Evolutionary conservation across 2,113 vertebrate species (phyloP).

Genomic region (Channa argus): DNA sequence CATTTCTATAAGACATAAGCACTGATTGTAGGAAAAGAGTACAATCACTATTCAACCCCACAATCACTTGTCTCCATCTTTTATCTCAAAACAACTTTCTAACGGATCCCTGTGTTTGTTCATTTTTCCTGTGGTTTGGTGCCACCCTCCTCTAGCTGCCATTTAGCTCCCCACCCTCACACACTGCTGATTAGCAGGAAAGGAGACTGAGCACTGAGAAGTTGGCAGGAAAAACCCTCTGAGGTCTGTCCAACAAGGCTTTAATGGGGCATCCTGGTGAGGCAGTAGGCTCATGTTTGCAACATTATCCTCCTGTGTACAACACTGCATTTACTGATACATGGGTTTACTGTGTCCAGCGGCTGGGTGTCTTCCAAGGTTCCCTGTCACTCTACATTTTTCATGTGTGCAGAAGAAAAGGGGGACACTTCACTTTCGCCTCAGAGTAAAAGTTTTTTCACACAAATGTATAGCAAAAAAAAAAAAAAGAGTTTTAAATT

Average conservation of each 20-base stretch:
- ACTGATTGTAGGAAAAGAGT: not conserved
- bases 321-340: conserved; percentile 36
- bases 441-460: not conserved
- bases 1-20: not conserved
- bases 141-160: conserved; percentile 13
- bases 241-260: conserved; percentile 35
- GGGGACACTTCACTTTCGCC: not conserved
- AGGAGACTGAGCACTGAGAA: conserved; percentile 32
- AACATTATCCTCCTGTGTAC: conserved; percentile 42
- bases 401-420: not conserved
- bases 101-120: conserved; percentile 25
- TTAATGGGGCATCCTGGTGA: conserved; percentile 48
- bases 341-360: conserved; percentile 1
- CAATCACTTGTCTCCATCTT: conserved; percentile 2
- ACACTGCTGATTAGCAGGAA: conserved; percentile 52
- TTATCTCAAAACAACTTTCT: conserved; percentile 9
- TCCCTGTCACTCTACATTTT: conserved; percentile 5
- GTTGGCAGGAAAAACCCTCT: conserved; percentile 38
- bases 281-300: conserved; percentile 37
- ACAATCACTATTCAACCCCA: conserved; percentile 3
- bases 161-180: conserved; percentile 27
- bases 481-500: not conserved
- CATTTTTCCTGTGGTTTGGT: conserved; percentile 13
- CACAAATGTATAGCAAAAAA: not conserved
- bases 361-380: conserved; percentile 23